phyloP scores from a whole-genome alignment of 2,113 vertebrate genomes.

The Macroglossus sobrinus region DNA sequence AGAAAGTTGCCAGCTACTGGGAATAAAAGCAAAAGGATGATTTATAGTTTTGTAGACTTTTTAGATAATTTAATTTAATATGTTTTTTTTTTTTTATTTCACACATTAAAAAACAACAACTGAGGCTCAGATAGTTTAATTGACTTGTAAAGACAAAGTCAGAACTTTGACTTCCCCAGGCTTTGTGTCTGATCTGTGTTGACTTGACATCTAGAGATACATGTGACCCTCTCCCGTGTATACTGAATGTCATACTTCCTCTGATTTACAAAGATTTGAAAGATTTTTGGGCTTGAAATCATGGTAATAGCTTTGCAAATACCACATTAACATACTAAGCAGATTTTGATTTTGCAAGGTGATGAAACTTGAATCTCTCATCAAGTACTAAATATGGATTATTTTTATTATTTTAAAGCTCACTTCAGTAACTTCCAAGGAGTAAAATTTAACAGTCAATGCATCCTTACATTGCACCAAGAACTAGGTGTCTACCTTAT shows the following conservation, averaged over 20 bases:
- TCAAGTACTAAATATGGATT: constrained; percentile 10
- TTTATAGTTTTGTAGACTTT: background rate
- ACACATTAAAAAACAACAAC: background rate
- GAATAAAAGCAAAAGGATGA: background rate
- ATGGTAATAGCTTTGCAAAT: constrained; percentile 38
- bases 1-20: background rate
- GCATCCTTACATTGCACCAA: background rate
- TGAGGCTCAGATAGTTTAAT: background rate
- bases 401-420: constrained; percentile 24
- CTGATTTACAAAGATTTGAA: constrained; percentile 24
- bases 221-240: background rate
- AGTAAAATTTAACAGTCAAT: background rate
- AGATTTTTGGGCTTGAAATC: constrained; percentile 26
- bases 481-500: background rate
- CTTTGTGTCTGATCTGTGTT: background rate
- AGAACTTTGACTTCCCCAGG: background rate
- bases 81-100: background rate
- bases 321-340: constrained; percentile 15
- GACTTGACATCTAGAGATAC: background rate
- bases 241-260: background rate
- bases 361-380: background rate
- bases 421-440: background rate
- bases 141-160: background rate
- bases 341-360: constrained; percentile 10
- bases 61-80: background rate